phyloP scores from a whole-genome alignment of 1,140 invertebrate genomes.

The Heliconius hewitsoni region DNA sequence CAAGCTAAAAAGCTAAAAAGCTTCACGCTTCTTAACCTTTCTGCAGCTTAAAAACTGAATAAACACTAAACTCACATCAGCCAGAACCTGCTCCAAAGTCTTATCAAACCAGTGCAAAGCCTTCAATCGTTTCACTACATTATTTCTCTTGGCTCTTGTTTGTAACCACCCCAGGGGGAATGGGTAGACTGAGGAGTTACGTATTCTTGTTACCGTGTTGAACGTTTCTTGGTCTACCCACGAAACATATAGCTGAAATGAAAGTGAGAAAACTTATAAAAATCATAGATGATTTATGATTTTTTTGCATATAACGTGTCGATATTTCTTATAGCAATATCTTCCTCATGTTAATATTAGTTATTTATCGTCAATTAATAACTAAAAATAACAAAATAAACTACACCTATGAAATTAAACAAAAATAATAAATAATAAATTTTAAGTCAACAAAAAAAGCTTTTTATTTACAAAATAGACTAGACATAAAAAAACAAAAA shows the following conservation, averaged over 20 bases:
- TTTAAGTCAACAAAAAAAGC: no score
- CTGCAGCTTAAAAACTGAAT: no score
- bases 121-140: slow-evolving; percentile 87
- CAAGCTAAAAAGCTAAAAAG: no score
- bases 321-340: no score
- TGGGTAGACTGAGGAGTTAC: slow-evolving; percentile 94
- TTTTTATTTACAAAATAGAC: neutral
- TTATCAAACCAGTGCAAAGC: slow-evolving; percentile 91
- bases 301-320: neutral
- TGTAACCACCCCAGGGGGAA: slow-evolving; percentile 95
- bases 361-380: no score
- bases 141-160: slow-evolving; percentile 89
- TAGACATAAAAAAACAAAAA: neutral
- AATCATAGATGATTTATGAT: slow-evolving; percentile 32
- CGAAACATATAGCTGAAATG: slow-evolving; percentile 88
- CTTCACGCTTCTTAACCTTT: no score
- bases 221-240: slow-evolving; percentile 92
- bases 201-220: slow-evolving; percentile 89
- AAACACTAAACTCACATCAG: slow-evolving; percentile 58
- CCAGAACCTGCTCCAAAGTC: slow-evolving; percentile 89
- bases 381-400: no score
- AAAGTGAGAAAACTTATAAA: no score
- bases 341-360: no score
- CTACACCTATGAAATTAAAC: no score
- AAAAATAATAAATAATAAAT: no score